Base-by-base conservation (phyloP, 64 coral and sea anemone species). In the Montipora efflorescens region DNA sequence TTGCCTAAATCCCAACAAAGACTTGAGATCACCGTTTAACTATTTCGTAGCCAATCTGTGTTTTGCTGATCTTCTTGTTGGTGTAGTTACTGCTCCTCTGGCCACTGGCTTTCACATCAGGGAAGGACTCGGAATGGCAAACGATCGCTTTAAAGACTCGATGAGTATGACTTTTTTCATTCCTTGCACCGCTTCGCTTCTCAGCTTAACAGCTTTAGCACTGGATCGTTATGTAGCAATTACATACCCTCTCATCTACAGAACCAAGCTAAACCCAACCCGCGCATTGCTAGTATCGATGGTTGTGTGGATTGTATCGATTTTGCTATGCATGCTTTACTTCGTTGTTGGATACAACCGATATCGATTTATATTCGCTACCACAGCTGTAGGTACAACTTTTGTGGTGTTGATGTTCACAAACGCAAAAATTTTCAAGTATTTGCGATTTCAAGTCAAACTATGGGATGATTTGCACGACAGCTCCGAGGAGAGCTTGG, bases 161-260 rank as follows among this genome's bases (percentile, higher is more conserved):
- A 77, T 98, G 62, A 93, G 93, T 49, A 83, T 98, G 74, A 79
- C 90, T 12, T 98, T 80, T 47, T 98, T 98, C 49, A 93, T 93
- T 45, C 75, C 93, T 0, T 95, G 96, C 46, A 95, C 96, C 5
- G 96, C 96, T 1, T 98, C 93, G 23, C 72, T 98, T 15, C 88
- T 98, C 22, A 98, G 96, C 49, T 75, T 98, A 5, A 64, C 87
- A 49, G 91, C 96, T 25, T 25, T 98, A 45, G 89, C 94, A 8
- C n/a, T 96, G 18, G 94, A 98, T 43, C 79, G 97, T 6, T 96
- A 96, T 68, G 2, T 76, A 20, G 94, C 93, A 15, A 90, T 95
- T 74, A 93, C 94, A 4, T 90, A 77, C 7, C 96, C 93, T 58
- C 76, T 95, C 53, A 9, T 78, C 47, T 93, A 98, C 48, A 90